Evolutionary conservation across 30 jellyfish, hydroid and myxozoan species (phyloP), one percentile per base, ranked within the genome.

Genomic region (Euphysa ruthae): DNA sequence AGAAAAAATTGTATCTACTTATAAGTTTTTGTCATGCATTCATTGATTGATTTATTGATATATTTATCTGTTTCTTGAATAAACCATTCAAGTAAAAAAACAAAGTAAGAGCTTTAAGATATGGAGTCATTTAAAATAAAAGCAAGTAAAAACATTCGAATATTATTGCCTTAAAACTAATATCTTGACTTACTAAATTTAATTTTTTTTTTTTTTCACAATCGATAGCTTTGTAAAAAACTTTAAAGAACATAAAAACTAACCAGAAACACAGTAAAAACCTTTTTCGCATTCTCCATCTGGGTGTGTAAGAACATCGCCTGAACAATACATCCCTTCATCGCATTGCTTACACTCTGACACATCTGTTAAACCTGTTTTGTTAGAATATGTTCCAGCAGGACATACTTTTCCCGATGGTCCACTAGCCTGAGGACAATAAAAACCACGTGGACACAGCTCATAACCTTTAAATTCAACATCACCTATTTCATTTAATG

Each of bases 341-440:
- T 69, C 93, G 61, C 98, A 90, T 38, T 61, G 73, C 60, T 66
- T 63, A 65, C 98, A 90, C 32, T 90, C 85, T 44, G 60, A 29
- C 13, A 57, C 98, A 4, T 61, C 22, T 16, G 38, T 50, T 22
- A 81, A 73, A 15, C 87, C 60, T 8, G 98, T 81, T 60, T 70
- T 64, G 61, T 81, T 90, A 75, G 95, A 82, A 77, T 71, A 90
- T 14, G 98, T 81, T 5, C 98, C 98, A 10, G 95, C 74, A 7
- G 98, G 98, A 75, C 98, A 90, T 21, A 72, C 77, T 38, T 27
- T 75, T 79, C 71, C 42, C 50, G 64, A 69, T 18, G 85, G 52
- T n/a, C 95, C 95, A 21, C 95, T 90, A 13, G 88, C 93, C 24
- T 70, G 54, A 20, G 98, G 98, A 49, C 98, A 90, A 49, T 81